Conservation (phyloP, 2,113 vertebrate genomes). For the Indri indri region DNA sequence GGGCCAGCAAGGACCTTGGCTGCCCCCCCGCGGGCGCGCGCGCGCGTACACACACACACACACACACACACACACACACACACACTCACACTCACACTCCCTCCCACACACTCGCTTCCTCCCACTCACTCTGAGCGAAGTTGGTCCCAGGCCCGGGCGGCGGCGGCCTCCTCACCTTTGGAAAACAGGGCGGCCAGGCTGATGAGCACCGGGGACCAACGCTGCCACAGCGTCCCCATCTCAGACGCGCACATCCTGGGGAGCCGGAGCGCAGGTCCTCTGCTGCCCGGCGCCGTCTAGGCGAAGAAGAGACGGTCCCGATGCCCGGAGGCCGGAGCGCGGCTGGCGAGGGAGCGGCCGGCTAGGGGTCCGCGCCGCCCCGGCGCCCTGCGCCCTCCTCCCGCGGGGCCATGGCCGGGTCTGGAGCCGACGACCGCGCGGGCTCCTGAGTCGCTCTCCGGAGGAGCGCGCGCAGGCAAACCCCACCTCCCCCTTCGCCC, state of each 20-base stretch:
- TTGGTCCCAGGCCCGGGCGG: not conserved
- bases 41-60: not conserved
- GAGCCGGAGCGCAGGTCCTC: not conserved
- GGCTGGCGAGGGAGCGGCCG: not conserved
- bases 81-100: not conserved
- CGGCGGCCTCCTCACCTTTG: constrained; percentile 83
- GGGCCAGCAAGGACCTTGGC: not conserved
- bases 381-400: not conserved
- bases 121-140: constrained; percentile 53
- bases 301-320: not conserved
- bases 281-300: not conserved
- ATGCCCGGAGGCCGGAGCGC: not conserved
- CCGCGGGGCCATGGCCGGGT: constrained; percentile 31
- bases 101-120: not conserved
- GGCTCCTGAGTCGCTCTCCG: not conserved
- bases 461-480: constrained; percentile 10
- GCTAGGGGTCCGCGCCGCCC: constrained; percentile 14
- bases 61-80: not conserved
- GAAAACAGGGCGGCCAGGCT: constrained; percentile 84
- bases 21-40: not conserved
- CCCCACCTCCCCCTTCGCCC: constrained; percentile 46
- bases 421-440: not conserved
- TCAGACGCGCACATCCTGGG: constrained; percentile 79
- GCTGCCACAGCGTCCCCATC: constrained; percentile 80
- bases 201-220: constrained; percentile 83